These are phyloP conservation scores for Biston betularia DNA, from an alignment of 2,888 invertebrate species.

Conservation along the genomic window DNA sequence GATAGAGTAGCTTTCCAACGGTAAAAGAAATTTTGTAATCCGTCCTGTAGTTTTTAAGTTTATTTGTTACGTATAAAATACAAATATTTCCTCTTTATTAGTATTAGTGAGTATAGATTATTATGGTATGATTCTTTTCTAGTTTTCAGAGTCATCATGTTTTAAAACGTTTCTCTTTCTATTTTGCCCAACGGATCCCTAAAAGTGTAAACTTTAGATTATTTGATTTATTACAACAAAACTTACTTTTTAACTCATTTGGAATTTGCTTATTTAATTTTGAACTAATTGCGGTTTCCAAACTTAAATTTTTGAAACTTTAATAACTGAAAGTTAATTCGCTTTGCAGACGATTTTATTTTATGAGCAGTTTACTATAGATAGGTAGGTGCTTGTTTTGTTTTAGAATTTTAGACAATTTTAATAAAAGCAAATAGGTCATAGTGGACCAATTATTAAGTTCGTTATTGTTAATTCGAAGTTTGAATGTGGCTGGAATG, in stretches of 20 bases:
- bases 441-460: slow-evolving; percentile 29
- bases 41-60: no score
- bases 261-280: slow-evolving; percentile 9
- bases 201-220: neutral
- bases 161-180: no score
- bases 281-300: slow-evolving; percentile 4
- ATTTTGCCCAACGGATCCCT: neutral
- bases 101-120: no score
- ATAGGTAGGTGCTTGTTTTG: neutral
- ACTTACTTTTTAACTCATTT: neutral
- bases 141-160: no score
- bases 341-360: slow-evolving; percentile 1
- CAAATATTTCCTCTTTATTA: no score
- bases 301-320: slow-evolving; percentile 21
- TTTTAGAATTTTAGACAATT: slow-evolving; percentile 4
- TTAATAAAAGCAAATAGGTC: slow-evolving; percentile 25
- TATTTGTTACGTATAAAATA: no score
- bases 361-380: neutral
- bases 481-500: slow-evolving; percentile 19
- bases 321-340: slow-evolving; percentile 14
- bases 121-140: no score
- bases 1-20: no score
- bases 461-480: slow-evolving; percentile 22
- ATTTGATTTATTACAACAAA: neutral
- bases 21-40: no score